Base-by-base conservation (phyloP, 2,888 invertebrate species). In the Lochmaea crataegi region DNA sequence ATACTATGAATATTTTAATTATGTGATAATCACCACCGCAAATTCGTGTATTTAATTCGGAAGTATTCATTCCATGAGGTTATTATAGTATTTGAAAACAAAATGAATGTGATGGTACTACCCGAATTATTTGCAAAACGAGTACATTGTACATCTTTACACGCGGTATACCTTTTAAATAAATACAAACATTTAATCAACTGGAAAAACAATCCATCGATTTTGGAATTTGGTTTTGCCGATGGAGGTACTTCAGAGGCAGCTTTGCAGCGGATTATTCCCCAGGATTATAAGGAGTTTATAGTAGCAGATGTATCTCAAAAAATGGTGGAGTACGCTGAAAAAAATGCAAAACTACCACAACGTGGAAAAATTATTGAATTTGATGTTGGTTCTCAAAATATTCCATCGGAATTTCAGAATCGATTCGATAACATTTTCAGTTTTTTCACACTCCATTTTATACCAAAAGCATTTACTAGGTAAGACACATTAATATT, bases 101-200 rank as follows among this genome's bases (percentile, higher is more conserved):
- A 53, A 53, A 53, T 53, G 53, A 53, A 53, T 53, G 53, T 53
- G 7, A 18, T 53, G 18, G 53, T 53, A 16, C 3, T 53, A 53
- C 53, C 53, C 0, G 53, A 53, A 53, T 53, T 53, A 18, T 53
- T 53, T 18, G 53, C 18, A 16, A 53, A 53, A 16, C 53, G 11
- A 1, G 18, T 16, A 2, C 53, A 53, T 18, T 53, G 7, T 53
- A 53, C 16, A 2, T 18, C 10, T 18, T 10, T 53, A 53, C 53
- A 53, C 53, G 16, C 60, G 14, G 32, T 60, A 32, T 32, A 32
- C 41, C 61, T 51, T n/a, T 26, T 65, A 12, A 48, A 51, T 11
- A 65, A 65, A 65, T 65, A 65, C 11, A 48, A 65, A 65, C 65
- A 51, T 51, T 16, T 51, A 26, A 26, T 65, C 1, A 48, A 65